These are phyloP conservation scores for Clavelina lepadiformis DNA, from an alignment of 23 tunicate genomes.

Conservation along the genomic window DNA sequence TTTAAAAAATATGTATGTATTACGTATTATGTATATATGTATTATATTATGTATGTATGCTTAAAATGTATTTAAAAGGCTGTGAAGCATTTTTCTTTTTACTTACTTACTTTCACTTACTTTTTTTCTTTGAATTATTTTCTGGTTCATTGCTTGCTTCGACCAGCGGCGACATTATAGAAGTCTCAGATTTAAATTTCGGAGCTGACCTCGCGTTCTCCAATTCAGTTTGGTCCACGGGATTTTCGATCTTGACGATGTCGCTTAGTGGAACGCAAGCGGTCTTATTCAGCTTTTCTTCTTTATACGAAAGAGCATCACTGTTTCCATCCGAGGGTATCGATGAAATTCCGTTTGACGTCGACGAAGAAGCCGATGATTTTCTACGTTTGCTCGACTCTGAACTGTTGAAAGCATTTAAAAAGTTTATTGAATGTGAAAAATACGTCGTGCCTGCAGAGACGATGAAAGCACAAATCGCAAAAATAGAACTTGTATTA, in stretches of 20 bases:
- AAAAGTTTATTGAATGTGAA: too few relatives aligned
- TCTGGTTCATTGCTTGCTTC: slow-evolving; percentile 22
- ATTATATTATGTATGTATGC: too few relatives aligned
- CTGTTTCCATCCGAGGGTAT: slow-evolving; percentile 15
- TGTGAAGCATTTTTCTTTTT: too few relatives aligned
- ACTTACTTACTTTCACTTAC: slow-evolving; percentile 3
- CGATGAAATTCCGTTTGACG: slow-evolving; percentile 20
- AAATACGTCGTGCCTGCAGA: too few relatives aligned
- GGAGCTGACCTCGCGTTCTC: slow-evolving; percentile 38
- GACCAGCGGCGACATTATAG: slow-evolving; percentile 43
- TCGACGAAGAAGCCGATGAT: slow-evolving; percentile 23
- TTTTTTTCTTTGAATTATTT: slow-evolving; percentile 9
- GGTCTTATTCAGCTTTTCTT: background rate
- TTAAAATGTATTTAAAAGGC: too few relatives aligned
- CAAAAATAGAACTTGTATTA: too few relatives aligned
- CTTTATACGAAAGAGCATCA: slow-evolving; percentile 2
- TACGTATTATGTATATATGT: too few relatives aligned
- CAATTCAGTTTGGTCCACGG: slow-evolving; percentile 17
- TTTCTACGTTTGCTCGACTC: too few relatives aligned
- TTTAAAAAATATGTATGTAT: too few relatives aligned
- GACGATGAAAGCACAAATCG: too few relatives aligned
- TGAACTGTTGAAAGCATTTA: too few relatives aligned
- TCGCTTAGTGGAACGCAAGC: background rate
- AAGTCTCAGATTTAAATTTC: too few relatives aligned
- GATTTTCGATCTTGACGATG: slow-evolving; percentile 38